phyloP scores from a whole-genome alignment of 2,888 invertebrate genomes.

The Chalcosyrphus nemorum region DNA sequence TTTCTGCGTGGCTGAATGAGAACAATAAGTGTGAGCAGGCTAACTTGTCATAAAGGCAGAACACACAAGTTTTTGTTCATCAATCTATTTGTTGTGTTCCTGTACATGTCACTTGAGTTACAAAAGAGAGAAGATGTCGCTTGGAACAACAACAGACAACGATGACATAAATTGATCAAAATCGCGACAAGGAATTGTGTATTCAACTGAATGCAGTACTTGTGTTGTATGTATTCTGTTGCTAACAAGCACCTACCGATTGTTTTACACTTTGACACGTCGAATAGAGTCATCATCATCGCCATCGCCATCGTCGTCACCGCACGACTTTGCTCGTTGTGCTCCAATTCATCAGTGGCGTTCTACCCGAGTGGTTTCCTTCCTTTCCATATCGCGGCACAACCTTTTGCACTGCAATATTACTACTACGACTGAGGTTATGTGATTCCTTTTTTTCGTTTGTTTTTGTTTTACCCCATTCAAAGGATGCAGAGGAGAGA shows the following conservation, averaged over 20 bases:
- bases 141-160: not conserved
- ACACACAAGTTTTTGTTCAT: conserved; percentile 6
- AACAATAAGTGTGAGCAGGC: not conserved
- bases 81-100: not conserved
- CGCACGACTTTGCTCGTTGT: conserved; percentile 21
- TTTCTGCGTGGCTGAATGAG: not conserved
- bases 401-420: not conserved
- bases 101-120: not conserved
- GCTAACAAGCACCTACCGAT: conserved; percentile 22
- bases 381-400: not conserved
- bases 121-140: not conserved
- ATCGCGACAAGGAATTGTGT: conserved; percentile 13
- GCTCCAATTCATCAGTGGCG: conserved; percentile 17
- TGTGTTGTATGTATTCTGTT: not conserved
- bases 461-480: not conserved
- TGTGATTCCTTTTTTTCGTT: not conserved
- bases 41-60: not conserved
- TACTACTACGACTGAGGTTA: not conserved
- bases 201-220: conserved; percentile 24
- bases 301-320: not conserved
- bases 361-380: not conserved
- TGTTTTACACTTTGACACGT: conserved; percentile 44
- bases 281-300: conserved; percentile 16
- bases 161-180: conserved; percentile 17
- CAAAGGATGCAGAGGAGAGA: not conserved